Conservation (phyloP, 2,797 vertebrate species). For the Cirrhinus mrigala region DNA sequence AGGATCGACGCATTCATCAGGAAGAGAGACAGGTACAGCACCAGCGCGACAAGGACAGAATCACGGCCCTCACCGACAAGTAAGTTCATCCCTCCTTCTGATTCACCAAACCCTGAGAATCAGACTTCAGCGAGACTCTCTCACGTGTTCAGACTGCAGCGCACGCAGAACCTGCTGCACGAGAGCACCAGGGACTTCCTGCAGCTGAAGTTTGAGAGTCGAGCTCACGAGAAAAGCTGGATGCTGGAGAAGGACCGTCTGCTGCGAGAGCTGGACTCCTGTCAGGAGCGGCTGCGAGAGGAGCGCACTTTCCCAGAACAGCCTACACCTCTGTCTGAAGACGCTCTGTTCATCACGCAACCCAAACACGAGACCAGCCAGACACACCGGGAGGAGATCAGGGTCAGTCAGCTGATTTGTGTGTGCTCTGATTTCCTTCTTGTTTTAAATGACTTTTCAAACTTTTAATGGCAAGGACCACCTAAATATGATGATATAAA, state of each 20-base stretch:
- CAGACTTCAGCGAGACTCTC: background rate
- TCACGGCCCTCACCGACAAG: conserved; percentile 86
- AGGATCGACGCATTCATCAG: conserved; percentile 86
- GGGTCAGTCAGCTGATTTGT: conserved; percentile 72
- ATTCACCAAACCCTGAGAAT: background rate
- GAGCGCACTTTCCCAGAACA: conserved; percentile 49
- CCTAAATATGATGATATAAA: no score
- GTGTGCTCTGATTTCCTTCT: background rate
- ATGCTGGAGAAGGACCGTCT: conserved; percentile 93
- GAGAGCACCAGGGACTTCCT: conserved; percentile 94
- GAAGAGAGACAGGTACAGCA: conserved; percentile 88
- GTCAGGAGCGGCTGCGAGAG: conserved; percentile 73
- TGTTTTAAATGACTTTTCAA: background rate
- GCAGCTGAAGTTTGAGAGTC: conserved; percentile 87
- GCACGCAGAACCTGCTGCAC: conserved; percentile 88
- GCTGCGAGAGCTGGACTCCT: conserved; percentile 82
- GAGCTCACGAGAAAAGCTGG: conserved; percentile 89
- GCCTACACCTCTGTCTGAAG: conserved; percentile 10
- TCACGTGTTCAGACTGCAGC: conserved; percentile 80
- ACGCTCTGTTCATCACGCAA: conserved; percentile 45
- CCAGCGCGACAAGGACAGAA: conserved; percentile 85
- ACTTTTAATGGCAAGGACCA: no score
- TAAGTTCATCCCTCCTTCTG: conserved; percentile 66
- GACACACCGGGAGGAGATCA: conserved; percentile 80
- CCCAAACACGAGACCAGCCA: conserved; percentile 69